Evolutionary conservation across 2,888 invertebrate species (phyloP).

Genomic region (Leptopilina syphax): DNA sequence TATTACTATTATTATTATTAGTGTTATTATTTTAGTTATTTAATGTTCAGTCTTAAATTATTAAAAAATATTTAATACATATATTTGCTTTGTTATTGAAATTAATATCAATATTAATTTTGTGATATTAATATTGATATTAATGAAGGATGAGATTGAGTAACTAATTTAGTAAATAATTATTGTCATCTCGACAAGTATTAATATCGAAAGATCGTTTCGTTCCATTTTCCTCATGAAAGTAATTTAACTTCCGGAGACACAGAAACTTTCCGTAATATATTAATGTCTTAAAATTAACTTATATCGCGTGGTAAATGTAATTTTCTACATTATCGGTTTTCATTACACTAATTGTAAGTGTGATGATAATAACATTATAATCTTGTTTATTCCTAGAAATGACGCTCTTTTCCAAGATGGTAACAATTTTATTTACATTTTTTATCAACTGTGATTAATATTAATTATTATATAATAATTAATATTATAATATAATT

Average conservation of each 20-base stretch:
- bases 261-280: background rate
- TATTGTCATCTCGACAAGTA: constrained; percentile 34
- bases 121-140: background rate
- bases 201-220: constrained; percentile 23
- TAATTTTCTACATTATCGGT: background rate
- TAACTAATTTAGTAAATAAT: constrained; percentile 20
- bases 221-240: background rate
- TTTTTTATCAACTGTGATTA: too few species aligned
- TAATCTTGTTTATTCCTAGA: background rate
- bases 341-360: background rate
- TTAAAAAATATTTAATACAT: too few species aligned
- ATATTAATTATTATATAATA: too few species aligned
- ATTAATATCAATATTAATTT: too few species aligned
- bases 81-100: too few species aligned
- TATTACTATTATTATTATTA: too few species aligned
- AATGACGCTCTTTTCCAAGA: too few species aligned
- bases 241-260: constrained; percentile 19
- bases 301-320: background rate
- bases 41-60: too few species aligned
- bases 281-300: background rate
- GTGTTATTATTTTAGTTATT: too few species aligned
- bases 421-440: too few species aligned
- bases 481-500: too few species aligned
- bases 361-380: background rate
- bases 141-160: background rate